Base-by-base conservation (phyloP, 64 coral and sea anemone genomes). In the Cladopsammia gracilis region DNA sequence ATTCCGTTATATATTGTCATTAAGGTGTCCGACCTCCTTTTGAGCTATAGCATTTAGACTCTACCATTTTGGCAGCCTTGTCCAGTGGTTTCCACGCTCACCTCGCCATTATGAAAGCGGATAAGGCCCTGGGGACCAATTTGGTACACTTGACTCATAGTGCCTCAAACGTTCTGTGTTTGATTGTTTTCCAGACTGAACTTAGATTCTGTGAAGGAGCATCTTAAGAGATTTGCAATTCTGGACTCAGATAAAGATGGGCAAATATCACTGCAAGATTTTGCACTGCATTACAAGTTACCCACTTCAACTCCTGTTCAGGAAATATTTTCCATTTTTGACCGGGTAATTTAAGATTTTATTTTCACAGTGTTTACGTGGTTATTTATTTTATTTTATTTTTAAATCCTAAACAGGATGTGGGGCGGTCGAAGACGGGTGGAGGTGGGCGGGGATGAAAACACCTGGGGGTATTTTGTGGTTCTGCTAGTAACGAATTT, bases 221-320 rank as follows among this genome's bases (percentile, higher is more conserved):
- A 76, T 10, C 90, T 92, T 14, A 69, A 66, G 67, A 75, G 44
- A 25, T 92, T 92, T 92, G 79, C 58, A 9, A 23, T 44, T 7
- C 10, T 92, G 24, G 90, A 92, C 34, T 46, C 43, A 18, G 80
- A 92, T 76, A 73, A 85, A 71, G 90, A 92, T 76, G 90, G 90
- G 1, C 25, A 56, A 19, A 85, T 92, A 74, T 83, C 90, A n/a
- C 14, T 85, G n/a, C 56, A 83, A 12, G 90, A 92, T 60, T 85
- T 83, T 76, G 79, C 79, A n/a, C 52, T 64, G 52, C 58, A 85
- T 72, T 72, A 85, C 79, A 82, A 85, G 65, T 26, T 92, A 62
- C 90, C 79, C 4, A 76, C 49, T 4, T 84, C 66, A 15, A 59
- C 7, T 34, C 67, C 58, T 46, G 64, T 92, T 11, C 75, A 85